Evolutionary conservation across 2,113 vertebrate genomes (phyloP), one percentile per base, ranked within the genome.

Genomic region (Tricholaema leucomelas): DNA sequence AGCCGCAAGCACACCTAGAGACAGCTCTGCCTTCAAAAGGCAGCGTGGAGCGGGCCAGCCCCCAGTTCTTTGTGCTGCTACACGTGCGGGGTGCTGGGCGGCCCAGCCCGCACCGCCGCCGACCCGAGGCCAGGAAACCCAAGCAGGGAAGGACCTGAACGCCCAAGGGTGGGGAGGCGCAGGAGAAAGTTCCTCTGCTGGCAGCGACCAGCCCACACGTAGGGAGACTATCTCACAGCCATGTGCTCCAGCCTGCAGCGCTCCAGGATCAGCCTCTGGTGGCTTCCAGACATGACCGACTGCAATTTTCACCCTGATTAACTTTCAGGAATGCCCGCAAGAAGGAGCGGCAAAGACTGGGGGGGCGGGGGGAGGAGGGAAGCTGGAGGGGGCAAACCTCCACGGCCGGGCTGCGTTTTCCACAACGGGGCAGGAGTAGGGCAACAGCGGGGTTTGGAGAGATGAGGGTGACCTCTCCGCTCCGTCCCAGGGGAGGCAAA

Each of bases 231-330:
- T 85, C 95, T 96, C 92, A 83, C 61, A 61, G 60, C 90, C 82
- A 59, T 87, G 94, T 77, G 90, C 89, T 96, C 81, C 76, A 95
- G 93, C 86, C 95, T 92, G 95, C 84, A 94, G 94, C 65, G 10
- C 88, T 85, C 93, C 79, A 69, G 93, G 90, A 92, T 96, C 92
- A 74, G 96, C 81, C 78, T 74, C 89, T 90, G 66, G 86, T 95
- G 95, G 97, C 95, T 97, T 97, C 95, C 93, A 98, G 95, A 97
- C 94, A 96, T 55, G 88, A 97, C 92, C 61, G 85, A 95, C 94
- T 97, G 85, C 91, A 97, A 96, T 97, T 98, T 97, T 97, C 97
- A 98, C 92, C 96, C 96, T 97, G 97, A 97, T 97, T 97, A 97
- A 97, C 97, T 97, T 96, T 89, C 95, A 97, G 96, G 96, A 97